A percentile compares a stretch with the other conserved stretches of the same genome.
Evolutionary conservation across 2,797 vertebrate genomes (phyloP).

Genomic region (Naso thynnoides): DNA sequence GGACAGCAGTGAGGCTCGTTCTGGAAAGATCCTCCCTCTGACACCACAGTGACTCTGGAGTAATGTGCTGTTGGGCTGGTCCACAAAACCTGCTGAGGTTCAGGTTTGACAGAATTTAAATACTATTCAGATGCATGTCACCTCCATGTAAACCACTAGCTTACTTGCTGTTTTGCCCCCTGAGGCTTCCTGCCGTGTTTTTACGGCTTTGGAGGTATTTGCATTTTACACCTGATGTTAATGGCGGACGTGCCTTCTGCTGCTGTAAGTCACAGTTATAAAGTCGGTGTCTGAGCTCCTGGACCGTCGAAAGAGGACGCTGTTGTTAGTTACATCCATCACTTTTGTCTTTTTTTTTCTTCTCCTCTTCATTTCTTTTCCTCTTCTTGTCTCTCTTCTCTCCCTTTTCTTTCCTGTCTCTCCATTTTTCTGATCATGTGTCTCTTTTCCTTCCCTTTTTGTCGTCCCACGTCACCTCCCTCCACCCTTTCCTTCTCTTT

Average conservation of each 20-base stretch:
- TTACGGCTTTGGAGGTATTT: slow-evolving; percentile 8
- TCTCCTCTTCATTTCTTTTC: background rate
- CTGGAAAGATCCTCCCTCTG: slow-evolving; percentile 19
- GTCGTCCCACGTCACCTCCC: background rate
- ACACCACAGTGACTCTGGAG: slow-evolving; percentile 12
- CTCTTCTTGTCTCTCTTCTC: background rate
- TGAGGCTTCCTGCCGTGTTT: slow-evolving; percentile 20
- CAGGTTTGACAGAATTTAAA: background rate
- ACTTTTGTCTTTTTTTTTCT: background rate
- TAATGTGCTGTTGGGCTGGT: background rate
- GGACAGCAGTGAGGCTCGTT: slow-evolving; percentile 17
- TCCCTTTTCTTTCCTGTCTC: background rate
- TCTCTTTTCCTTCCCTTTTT: background rate
- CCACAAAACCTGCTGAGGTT: slow-evolving; percentile 2
- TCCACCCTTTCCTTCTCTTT: too few species aligned
- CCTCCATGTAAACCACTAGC: slow-evolving; percentile 19
- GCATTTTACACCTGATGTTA: slow-evolving; percentile 17
- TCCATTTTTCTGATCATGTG: too few species aligned
- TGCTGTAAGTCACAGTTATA: background rate
- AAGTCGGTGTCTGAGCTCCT: too few species aligned
- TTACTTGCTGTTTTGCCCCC: slow-evolving; percentile 6
- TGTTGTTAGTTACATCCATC: background rate
- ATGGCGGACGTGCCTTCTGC: background rate
- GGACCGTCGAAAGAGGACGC: background rate
- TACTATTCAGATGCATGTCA: slow-evolving; percentile 3